Conservation (phyloP, 2,888 invertebrate species). For the Lacanobia wlatinum region DNA sequence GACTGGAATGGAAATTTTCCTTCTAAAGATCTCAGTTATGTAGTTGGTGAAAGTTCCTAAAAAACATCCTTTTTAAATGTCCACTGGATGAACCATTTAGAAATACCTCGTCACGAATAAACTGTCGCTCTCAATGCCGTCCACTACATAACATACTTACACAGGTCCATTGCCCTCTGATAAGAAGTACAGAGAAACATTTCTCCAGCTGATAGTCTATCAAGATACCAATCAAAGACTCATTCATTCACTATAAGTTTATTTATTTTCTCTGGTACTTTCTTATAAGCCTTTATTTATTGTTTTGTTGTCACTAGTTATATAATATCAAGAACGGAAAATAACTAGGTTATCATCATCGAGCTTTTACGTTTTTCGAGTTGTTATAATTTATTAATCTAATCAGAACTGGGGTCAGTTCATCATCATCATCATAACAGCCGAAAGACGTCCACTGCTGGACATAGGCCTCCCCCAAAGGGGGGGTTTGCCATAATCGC, state of each 20-base stretch:
- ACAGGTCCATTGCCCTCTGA: conserved; percentile 37
- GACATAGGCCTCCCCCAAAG: too few relatives aligned
- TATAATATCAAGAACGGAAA: not conserved
- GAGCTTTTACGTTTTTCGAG: not conserved
- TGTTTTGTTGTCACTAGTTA: not conserved
- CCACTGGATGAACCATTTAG: not conserved
- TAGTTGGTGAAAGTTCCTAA: too few relatives aligned
- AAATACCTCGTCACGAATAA: not conserved
- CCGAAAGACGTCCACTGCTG: too few relatives aligned
- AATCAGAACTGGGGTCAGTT: too few relatives aligned
- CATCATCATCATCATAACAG: too few relatives aligned
- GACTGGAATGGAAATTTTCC: too few relatives aligned
- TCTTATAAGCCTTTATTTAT: not conserved
- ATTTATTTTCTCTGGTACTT: conserved; percentile 17
- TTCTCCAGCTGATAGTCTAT: conserved; percentile 48
- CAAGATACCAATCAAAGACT: conserved; percentile 38
- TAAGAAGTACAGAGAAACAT: conserved; percentile 42
- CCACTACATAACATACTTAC: not conserved
- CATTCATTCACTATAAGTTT: conserved; percentile 32
- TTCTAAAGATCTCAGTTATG: too few relatives aligned
- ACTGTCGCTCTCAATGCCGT: not conserved
- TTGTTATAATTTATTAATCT: too few relatives aligned
- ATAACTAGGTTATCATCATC: not conserved
- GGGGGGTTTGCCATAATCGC: too few relatives aligned
- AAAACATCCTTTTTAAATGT: too few relatives aligned